Evolutionary conservation across 2,113 vertebrate genomes (phyloP), one percentile per base, ranked within the genome.

Genomic region (Coryphaenoides rupestris): DNA sequence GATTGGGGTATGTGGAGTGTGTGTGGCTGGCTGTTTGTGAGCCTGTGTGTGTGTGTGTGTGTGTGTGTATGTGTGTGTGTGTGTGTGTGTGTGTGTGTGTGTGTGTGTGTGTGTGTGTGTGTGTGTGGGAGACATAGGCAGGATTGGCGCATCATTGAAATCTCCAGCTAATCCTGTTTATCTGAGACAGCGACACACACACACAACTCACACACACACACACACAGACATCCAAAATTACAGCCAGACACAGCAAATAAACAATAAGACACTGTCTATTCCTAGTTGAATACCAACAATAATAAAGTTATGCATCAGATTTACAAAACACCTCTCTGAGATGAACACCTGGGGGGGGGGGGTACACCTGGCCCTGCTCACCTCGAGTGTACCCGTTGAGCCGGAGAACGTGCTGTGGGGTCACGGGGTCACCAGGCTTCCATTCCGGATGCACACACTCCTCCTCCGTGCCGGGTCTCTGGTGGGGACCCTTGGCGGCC

Each of bases 341-440:
- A 19, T 53, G 17, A n/a, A 7, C 5, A 4, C 50, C 7, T 17
- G 17, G 50, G 17, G 15, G 19, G 21, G 19, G 6, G n/a, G 1
- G 21, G 15, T 7, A 12, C 1, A 17, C 23, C 23, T n/a, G 13
- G 61, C 26, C 4, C 19, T 62, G 50, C 85, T 86, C 61, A 87
- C 85, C 79, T 3, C 60, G 21, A 0, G 85, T 86, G 73, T 85
- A 87, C 61, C 72, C 28, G 7, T 75, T 69, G 47, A 87, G 75
- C 21, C 47, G 55, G 21, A 86, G 68, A 46, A 88, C 85, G 1
- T 73, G 65, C 52, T 81, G 69, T 1, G 85, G 76, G 23, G 79
- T 85, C 53, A 87, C 81, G 0, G 82, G 53, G 52, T 76, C 78
- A 40, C 69, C 77, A 1, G 70, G 62, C 46, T 58, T 73, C 75